These are phyloP conservation scores for Argyresthia goedartella DNA, from an alignment of 2,888 invertebrate genomes.

Conservation along the genomic window DNA sequence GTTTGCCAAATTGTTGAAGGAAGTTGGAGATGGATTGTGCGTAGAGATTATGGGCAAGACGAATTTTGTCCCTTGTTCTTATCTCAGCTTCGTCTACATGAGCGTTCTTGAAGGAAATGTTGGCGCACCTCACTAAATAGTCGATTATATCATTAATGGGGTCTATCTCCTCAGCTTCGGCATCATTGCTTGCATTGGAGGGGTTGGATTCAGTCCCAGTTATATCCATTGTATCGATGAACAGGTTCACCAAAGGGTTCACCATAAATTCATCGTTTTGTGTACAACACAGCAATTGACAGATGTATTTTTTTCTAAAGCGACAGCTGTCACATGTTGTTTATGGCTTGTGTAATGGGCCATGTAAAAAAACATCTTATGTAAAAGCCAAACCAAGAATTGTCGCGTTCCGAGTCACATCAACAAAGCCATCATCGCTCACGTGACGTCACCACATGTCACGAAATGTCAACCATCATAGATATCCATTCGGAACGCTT, in stretches of 20 bases:
- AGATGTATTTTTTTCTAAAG: too few species aligned
- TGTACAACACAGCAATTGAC: too few species aligned
- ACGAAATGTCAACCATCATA: too few species aligned
- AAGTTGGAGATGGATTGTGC: conserved; percentile 78
- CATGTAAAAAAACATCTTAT: too few species aligned
- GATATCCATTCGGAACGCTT: too few species aligned
- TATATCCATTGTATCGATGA: neutral
- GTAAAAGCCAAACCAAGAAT: too few species aligned
- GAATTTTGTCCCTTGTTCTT: conserved; percentile 75
- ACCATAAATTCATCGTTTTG: neutral
- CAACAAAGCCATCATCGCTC: too few species aligned
- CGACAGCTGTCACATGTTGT: too few species aligned
- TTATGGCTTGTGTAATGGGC: too few species aligned
- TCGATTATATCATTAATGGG: conserved; percentile 72
- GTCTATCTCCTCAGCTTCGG: conserved; percentile 26
- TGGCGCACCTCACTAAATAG: conserved; percentile 71
- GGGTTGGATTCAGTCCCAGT: neutral
- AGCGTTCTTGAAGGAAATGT: conserved; percentile 84
- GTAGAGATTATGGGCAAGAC: conserved; percentile 76
- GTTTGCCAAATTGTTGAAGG: conserved; percentile 81
- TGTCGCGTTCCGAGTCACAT: too few species aligned
- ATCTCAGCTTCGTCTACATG: conserved; percentile 85
- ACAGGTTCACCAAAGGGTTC: neutral
- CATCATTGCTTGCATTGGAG: neutral
- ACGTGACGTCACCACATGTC: too few species aligned